phyloP scores from a whole-genome alignment of 1,140 invertebrate genomes.

The Drosophila trapezifrons region DNA sequence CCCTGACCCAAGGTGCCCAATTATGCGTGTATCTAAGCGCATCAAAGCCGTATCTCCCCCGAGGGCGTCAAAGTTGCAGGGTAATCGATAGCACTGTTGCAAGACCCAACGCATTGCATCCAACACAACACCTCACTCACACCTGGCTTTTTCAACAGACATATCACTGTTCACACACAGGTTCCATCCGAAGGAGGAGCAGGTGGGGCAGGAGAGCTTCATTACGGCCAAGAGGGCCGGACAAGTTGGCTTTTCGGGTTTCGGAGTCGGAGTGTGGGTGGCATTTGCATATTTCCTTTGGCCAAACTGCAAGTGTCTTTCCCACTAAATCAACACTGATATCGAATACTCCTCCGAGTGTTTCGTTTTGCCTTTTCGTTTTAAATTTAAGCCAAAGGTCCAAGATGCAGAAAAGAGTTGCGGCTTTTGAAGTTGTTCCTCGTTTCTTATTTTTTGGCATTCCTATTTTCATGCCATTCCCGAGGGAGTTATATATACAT shows the following conservation, averaged over 20 bases:
- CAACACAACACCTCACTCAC: conserved; percentile 17
- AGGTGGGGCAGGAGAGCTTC: conserved; percentile 23
- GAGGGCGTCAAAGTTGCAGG: conserved; percentile 23
- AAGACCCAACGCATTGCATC: conserved; percentile 23
- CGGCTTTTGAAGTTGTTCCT: conserved; percentile 40
- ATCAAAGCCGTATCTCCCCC: conserved; percentile 14
- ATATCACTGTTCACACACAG: conserved; percentile 25
- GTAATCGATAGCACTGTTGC: conserved; percentile 69
- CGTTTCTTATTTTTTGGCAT: conserved; percentile 35
- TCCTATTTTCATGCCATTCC: conserved; percentile 38
- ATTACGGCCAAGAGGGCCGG: conserved; percentile 43
- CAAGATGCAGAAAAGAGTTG: conserved; percentile 52
- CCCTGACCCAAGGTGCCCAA: conserved; percentile 28
- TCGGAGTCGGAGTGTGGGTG: conserved; percentile 23
- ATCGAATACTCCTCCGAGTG: conserved; percentile 43
- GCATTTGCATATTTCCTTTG: conserved; percentile 48
- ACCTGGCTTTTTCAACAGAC: conserved; percentile 10
- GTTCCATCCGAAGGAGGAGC: not conserved
- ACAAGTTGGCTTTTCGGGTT: not conserved
- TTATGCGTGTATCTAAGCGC: conserved; percentile 20
- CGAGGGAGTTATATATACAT: conserved; percentile 17
- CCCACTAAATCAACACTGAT: conserved; percentile 56
- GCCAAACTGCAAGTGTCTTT: not conserved
- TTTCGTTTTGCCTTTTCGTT: conserved; percentile 39
- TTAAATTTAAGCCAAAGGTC: conserved; percentile 55